These are phyloP conservation scores for Ganaspis brasiliensis DNA, from an alignment of 2,888 invertebrate species.

Conservation along the genomic window DNA sequence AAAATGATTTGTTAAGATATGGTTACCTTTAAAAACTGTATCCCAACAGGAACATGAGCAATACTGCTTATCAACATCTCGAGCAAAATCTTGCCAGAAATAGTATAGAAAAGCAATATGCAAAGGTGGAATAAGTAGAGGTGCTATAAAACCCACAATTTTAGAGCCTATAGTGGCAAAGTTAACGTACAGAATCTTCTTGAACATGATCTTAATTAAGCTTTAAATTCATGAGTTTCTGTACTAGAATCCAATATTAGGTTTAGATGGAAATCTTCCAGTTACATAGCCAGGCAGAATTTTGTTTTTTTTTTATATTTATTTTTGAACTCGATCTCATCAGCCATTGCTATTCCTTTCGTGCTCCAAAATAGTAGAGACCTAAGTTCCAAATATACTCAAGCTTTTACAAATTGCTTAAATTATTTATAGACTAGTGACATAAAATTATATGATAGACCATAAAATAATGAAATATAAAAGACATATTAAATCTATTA, in stretches of 20 bases:
- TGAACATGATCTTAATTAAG: slow-evolving; percentile 65
- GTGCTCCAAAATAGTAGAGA: slow-evolving; percentile 32
- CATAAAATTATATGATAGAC: background rate
- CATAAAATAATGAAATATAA: no score
- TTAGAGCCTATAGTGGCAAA: slow-evolving; percentile 74
- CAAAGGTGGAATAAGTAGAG: slow-evolving; percentile 82
- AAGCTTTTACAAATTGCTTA: slow-evolving; percentile 30
- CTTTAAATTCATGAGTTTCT: background rate
- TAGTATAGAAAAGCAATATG: slow-evolving; percentile 85
- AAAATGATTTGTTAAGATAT: slow-evolving; percentile 16
- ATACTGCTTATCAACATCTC: slow-evolving; percentile 84
- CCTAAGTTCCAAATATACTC: slow-evolving; percentile 31
- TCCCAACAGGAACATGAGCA: slow-evolving; percentile 90
- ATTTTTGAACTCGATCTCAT: slow-evolving; percentile 30
- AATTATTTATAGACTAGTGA: slow-evolving; percentile 30
- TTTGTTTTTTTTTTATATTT: slow-evolving; percentile 26
- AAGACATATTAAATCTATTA: no score
- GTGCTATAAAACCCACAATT: slow-evolving; percentile 75
- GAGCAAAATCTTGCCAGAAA: slow-evolving; percentile 87
- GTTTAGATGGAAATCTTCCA: background rate
- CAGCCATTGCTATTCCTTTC: slow-evolving; percentile 37
- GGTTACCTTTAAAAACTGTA: slow-evolving; percentile 87
- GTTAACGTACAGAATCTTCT: slow-evolving; percentile 70
- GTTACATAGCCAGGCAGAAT: background rate
- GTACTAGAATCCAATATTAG: slow-evolving; percentile 16